Percentiles rank a stretch among this genome's conserved stretches.
Evolutionary conservation across 2,797 vertebrate species (phyloP).

Genomic region (Acanthurus leucopareius): DNA sequence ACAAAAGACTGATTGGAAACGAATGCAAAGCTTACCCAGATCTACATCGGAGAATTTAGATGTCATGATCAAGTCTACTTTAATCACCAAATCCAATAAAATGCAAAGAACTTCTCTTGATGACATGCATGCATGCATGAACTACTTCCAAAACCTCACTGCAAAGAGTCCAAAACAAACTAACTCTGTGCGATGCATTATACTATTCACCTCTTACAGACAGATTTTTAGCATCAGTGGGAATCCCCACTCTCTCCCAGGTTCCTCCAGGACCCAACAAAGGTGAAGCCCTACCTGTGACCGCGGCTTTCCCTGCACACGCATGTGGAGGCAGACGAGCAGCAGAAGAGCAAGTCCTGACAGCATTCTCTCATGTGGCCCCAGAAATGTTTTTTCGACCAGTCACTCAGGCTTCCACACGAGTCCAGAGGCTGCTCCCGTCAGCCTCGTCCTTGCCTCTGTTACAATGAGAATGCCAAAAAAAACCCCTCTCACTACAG

Average conservation of each 20-base stretch:
- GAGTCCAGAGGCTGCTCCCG: slow-evolving; percentile 63
- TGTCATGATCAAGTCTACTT: slow-evolving; percentile 11
- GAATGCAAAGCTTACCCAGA: neutral
- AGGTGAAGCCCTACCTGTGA: slow-evolving; percentile 89
- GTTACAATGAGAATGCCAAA: slow-evolving; percentile 70
- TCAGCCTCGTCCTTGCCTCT: slow-evolving; percentile 66
- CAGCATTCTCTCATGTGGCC: slow-evolving; percentile 81
- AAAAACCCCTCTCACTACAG: slow-evolving; percentile 59
- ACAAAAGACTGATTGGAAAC: slow-evolving; percentile 9
- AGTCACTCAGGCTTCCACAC: slow-evolving; percentile 60
- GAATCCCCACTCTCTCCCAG: slow-evolving; percentile 42
- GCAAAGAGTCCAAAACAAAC: slow-evolving; percentile 26
- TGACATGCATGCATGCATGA: neutral
- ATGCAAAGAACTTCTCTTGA: neutral
- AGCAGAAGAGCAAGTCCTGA: slow-evolving; percentile 80
- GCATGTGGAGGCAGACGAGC: slow-evolving; percentile 89
- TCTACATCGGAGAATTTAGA: slow-evolving; percentile 4
- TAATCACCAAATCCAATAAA: slow-evolving; percentile 12
- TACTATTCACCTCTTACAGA: slow-evolving; percentile 12
- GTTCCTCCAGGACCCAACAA: slow-evolving; percentile 51
- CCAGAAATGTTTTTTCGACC: slow-evolving; percentile 46
- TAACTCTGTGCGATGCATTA: neutral
- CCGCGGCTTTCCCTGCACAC: slow-evolving; percentile 88
- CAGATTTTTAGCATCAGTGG: slow-evolving; percentile 29
- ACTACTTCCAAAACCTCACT: slow-evolving; percentile 10